phyloP scores from a whole-genome alignment of 2,797 vertebrate genomes.

The Calcarius lapponicus region DNA sequence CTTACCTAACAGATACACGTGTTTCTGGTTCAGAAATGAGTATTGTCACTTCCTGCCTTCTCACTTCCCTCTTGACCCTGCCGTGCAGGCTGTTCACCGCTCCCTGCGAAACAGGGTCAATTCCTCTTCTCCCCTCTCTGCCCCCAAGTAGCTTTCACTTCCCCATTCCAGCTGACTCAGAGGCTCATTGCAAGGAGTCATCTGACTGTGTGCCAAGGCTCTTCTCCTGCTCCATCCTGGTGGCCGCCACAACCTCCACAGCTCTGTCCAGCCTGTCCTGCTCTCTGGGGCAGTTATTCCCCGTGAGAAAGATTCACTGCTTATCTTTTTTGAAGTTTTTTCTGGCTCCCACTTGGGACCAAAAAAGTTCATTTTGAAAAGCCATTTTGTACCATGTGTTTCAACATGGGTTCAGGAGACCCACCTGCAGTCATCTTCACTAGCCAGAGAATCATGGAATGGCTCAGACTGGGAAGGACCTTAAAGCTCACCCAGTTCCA shows the following conservation, averaged over 20 bases:
- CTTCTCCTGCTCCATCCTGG: not conserved
- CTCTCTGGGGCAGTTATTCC: not conserved
- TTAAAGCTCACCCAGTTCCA: not conserved
- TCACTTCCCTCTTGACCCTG: not conserved
- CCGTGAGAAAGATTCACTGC: fast-evolving
- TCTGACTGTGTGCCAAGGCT: fast-evolving
- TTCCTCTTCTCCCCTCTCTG: not conserved
- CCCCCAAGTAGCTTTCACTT: not conserved
- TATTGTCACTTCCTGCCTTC: not conserved
- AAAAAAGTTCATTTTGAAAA: not conserved
- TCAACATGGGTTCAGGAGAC: not conserved
- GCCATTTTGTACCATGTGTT: fast-evolving
- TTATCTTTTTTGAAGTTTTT: not conserved
- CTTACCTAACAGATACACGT: not conserved
- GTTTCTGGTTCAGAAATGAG: not conserved
- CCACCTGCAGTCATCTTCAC: fast-evolving
- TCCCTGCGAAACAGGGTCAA: fast-evolving
- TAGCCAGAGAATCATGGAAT: not conserved
- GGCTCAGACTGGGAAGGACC: too few relatives aligned
- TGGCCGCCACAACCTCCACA: not conserved
- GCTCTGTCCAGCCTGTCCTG: not conserved
- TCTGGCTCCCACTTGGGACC: not conserved
- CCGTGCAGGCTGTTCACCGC: fast-evolving
- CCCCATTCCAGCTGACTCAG: not conserved
- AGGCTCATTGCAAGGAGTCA: not conserved